Conservation (phyloP, 2,113 vertebrate species). For the Sphaerodactylus townsendi region DNA sequence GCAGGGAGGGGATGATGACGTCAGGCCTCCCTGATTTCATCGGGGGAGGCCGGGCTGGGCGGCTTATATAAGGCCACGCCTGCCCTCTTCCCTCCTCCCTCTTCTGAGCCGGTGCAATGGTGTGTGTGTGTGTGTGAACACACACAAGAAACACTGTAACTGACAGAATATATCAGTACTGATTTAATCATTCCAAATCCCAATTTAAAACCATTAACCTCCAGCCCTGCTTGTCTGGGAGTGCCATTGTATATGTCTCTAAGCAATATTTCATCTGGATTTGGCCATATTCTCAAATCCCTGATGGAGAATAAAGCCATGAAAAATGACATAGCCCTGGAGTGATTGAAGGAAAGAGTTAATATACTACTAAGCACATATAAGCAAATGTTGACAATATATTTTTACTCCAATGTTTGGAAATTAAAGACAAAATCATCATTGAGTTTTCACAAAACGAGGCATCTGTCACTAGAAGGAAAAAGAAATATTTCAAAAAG, state of each 20-base stretch:
- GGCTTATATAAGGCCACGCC: too few species aligned
- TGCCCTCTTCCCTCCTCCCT: too few species aligned
- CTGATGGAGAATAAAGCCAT: constrained; percentile 31
- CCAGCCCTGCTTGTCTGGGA: constrained; percentile 51
- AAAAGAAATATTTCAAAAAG: constrained; percentile 84
- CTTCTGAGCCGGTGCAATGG: too few species aligned
- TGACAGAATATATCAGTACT: constrained; percentile 25
- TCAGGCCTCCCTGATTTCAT: too few species aligned
- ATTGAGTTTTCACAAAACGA: constrained; percentile 81
- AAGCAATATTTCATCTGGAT: constrained; percentile 49
- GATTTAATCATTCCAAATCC: constrained; percentile 39
- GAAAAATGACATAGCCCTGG: constrained; percentile 28
- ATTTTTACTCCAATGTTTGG: constrained; percentile 82
- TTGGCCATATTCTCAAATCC: constrained; percentile 47
- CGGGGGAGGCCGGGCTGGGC: too few species aligned
- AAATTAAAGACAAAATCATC: constrained; percentile 80
- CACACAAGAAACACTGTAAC: neutral
- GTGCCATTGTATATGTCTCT: constrained; percentile 50
- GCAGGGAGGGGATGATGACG: too few species aligned
- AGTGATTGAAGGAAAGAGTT: constrained; percentile 70
- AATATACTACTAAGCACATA: constrained; percentile 78
- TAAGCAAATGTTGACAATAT: constrained; percentile 82
- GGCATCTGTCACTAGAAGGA: constrained; percentile 82
- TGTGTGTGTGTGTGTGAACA: too few species aligned
- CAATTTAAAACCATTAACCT: constrained; percentile 49